Evolutionary conservation across 2,888 invertebrate species (phyloP).

Genomic region (Parapristionchus giblindavisi): DNA sequence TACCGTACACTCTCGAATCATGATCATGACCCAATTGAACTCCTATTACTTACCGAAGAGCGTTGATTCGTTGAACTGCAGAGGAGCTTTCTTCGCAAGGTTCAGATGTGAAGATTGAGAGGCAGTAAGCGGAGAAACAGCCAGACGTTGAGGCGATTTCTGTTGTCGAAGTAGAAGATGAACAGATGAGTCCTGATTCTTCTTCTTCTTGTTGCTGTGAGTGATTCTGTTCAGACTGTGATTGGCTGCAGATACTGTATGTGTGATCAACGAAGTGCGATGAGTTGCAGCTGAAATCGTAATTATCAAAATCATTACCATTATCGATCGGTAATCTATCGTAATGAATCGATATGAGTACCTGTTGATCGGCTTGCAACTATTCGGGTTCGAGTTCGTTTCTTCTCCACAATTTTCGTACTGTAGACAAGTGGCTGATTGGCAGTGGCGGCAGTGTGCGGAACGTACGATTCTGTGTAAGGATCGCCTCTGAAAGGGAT

Average conservation of each 20-base stretch:
- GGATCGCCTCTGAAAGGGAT: conserved; percentile 22
- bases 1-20: background rate
- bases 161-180: no score
- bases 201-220: background rate
- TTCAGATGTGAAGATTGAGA: conserved; percentile 18
- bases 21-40: background rate
- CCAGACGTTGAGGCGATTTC: no score
- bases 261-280: no score
- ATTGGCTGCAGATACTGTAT: background rate
- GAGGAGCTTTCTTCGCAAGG: background rate
- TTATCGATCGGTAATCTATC: no score
- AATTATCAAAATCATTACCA: no score
- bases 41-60: conserved; percentile 36
- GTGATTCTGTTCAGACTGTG: background rate
- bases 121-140: conserved; percentile 35
- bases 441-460: conserved; percentile 31
- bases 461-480: conserved; percentile 15
- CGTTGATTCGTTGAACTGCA: conserved; percentile 34
- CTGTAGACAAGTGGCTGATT: conserved; percentile 32
- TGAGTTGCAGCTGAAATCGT: no score
- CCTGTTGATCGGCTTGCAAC: background rate
- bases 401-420: conserved; percentile 36
- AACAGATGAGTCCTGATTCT: background rate
- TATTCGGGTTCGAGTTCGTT: background rate
- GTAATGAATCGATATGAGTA: no score